A percentile compares a stretch with the other conserved stretches of the same genome.
phyloP scores from a whole-genome alignment of 2,113 vertebrate species.

The Thalassarche chlororhynchos region DNA sequence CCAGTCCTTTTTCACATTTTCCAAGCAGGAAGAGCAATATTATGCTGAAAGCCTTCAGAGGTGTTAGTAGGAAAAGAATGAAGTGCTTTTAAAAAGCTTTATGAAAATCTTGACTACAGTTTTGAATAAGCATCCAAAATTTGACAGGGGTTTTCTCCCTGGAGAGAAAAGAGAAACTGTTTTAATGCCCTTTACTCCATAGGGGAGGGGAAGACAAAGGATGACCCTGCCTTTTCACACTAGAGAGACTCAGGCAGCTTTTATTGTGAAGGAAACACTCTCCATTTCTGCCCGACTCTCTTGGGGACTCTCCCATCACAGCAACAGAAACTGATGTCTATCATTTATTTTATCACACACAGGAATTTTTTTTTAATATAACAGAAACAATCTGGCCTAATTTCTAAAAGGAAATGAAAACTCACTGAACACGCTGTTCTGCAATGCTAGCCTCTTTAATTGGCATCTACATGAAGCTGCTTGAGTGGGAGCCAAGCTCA shows the following conservation, averaged over 20 bases:
- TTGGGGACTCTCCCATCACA: neutral
- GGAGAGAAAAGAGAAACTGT: neutral
- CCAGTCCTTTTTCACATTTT: neutral
- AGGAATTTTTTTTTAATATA: neutral
- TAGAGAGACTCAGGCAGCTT: neutral
- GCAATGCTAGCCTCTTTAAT: neutral
- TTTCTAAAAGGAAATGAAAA: conserved; percentile 35
- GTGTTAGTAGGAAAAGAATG: neutral
- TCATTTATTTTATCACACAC: neutral
- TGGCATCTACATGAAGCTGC: neutral
- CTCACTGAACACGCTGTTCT: neutral
- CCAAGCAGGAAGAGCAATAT: neutral
- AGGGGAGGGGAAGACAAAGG: neutral
- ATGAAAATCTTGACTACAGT: neutral
- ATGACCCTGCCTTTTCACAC: neutral
- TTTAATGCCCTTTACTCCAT: neutral
- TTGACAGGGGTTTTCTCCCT: neutral
- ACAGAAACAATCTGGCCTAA: neutral
- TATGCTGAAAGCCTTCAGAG: neutral
- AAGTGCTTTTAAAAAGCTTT: neutral
- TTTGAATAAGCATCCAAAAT: neutral
- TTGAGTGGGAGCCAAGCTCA: neutral
- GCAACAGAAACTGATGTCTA: neutral
- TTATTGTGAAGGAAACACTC: neutral
- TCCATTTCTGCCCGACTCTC: neutral